Evolutionary conservation across 1,140 invertebrate genomes (phyloP), one percentile per base, ranked within the genome.

Genomic region (Magallana angulata): DNA sequence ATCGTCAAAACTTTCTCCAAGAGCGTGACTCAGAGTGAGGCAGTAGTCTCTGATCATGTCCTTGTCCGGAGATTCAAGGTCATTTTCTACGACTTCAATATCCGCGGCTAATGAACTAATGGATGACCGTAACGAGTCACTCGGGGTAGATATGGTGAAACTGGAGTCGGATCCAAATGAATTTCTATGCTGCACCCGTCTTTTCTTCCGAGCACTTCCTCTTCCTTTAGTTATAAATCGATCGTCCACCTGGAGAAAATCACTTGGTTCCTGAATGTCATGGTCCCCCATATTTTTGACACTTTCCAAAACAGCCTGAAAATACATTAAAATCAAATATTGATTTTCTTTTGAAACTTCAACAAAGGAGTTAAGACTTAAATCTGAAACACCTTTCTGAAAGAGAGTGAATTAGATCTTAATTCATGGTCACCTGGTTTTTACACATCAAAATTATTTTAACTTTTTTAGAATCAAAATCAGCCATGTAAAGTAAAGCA

Each of bases 141-240:
- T 92, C n/a, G 92, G 92, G 1, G 93, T 93, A 11, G 93, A 93
- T 58, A 94, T 91, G 1, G 93, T 93, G 85, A 92, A 91, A 90
- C 92, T 93, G 6, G 92, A 91, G 59, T 92, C 90, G 0, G 92
- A 92, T 36, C 88, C 90, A 56, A 86, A 85, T 58, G 90, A 89
- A 18, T 91, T 84, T 57, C 76, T n/a, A 85, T 88, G 68, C 58
- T 83, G 86, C 64, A 82, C 82, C 18, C 85, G 86, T 76, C 82
- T 84, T 80, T 91, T 90, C 62, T 85, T 90, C 24, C 57, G 30
- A 1, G 62, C 58, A 59, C 88, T 89, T 12, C 91, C 86, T n/a
- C 89, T 24, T 48, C 84, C 68, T 62, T 88, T 83, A 68, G 93
- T 94, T 4, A 94, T 90, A 89, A 93, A 94, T 56, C 88, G 90